phyloP scores from a whole-genome alignment of 1,140 invertebrate species.

The Heterodera schachtii region DNA sequence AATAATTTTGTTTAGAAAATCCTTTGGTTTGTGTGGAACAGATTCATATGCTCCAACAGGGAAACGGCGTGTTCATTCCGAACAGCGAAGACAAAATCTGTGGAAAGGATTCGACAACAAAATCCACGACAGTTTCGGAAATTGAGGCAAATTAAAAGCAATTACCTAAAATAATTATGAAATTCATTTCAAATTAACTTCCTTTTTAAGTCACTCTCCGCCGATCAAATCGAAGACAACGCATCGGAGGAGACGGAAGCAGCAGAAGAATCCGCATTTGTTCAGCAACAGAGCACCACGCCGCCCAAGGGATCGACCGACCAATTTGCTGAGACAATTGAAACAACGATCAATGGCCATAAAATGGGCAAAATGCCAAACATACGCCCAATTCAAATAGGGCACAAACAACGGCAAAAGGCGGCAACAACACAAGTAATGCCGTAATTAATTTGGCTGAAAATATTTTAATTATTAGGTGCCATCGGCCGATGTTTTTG shows the following conservation, averaged over 20 bases:
- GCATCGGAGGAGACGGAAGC: neutral
- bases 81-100: constrained; percentile 58
- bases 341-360: neutral
- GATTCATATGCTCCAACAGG: constrained; percentile 64
- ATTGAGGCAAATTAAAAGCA: neutral
- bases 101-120: constrained; percentile 26
- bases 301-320: constrained; percentile 5
- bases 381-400: constrained; percentile 10
- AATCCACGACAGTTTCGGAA: neutral
- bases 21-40: constrained; percentile 62
- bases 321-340: neutral
- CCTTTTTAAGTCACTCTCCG: neutral
- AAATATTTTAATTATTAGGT: neutral
- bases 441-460: no score
- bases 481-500: no score
- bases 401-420: neutral
- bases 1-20: constrained; percentile 52
- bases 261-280: constrained; percentile 6
- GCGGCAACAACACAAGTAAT: neutral
- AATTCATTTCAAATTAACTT: neutral
- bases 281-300: neutral
- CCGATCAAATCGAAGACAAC: neutral
- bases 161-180: no score
- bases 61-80: constrained; percentile 56
- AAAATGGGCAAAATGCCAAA: neutral